Evolutionary conservation across 2,113 vertebrate species (phyloP), one percentile per base, ranked within the genome.

Genomic region (Rhinolophus sinicus): DNA sequence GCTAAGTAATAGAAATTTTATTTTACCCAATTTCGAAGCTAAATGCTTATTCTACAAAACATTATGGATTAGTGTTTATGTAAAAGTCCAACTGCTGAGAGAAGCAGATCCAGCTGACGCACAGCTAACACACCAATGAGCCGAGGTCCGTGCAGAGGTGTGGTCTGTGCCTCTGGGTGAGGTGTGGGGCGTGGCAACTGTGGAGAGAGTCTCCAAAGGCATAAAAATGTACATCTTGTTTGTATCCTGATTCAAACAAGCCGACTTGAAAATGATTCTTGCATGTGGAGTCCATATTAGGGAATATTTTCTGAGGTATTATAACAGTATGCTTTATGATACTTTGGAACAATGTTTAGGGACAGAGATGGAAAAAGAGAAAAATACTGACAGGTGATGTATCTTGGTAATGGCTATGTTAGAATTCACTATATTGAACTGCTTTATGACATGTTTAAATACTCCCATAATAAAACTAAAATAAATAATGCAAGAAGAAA

Each of bases 1-100:
- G 19, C 50, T 99, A 98, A 98, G 97, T 98, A 98, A 98, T 98
- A 98, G 88, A 98, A 98, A 98, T 98, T 99, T 98, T 98, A 98
- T 99, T 98, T 76, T 98, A 98, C 98, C 97, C 98, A 98, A 96
- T 98, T 98, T 98, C 97, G 98, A 98, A 99, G 97, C 98, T 98
- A 98, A 98, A 98, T 98, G 98, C 98, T 98, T 98, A 98, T 98
- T 98, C 98, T 98, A 98, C 98, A 99, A 98, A 98, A 98, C 98
- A 98, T 98, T 98, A 98, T 98, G 98, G 97, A 98, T 98, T 98
- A 98, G 98, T 98, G 97, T 98, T 98, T 98, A 98, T 98, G 97
- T 98, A 98, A 98, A 98, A 96, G 96, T 97, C 96, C 97, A 40
- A 98, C 97, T 98, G 98, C 96, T 97, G 98, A 98, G 98, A 98